phyloP scores from a whole-genome alignment of 2,797 vertebrate genomes.

The Pantherophis vulpinus region DNA sequence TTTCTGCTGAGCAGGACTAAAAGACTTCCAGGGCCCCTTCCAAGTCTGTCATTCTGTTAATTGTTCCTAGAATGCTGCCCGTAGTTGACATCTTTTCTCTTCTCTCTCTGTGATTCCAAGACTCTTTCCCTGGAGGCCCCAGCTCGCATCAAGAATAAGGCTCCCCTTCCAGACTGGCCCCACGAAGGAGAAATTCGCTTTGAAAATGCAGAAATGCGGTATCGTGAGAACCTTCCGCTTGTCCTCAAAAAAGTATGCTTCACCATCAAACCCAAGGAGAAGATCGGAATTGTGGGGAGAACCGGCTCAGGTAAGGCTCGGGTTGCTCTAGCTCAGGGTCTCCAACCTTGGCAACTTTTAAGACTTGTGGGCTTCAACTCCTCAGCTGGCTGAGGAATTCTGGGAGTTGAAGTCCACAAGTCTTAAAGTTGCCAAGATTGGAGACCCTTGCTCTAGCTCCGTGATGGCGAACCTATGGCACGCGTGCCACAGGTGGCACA shows the following conservation, averaged over 20 bases:
- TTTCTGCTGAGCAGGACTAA: not conserved
- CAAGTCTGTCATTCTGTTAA: not conserved
- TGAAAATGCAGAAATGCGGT: conserved; percentile 86
- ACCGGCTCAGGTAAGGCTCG: conserved; percentile 83
- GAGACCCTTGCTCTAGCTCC: too few relatives aligned
- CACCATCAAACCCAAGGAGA: conserved; percentile 88
- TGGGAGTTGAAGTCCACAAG: too few relatives aligned
- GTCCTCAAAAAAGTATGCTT: conserved; percentile 90
- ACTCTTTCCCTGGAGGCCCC: conserved; percentile 88
- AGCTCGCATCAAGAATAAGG: conserved; percentile 84
- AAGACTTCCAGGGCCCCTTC: not conserved
- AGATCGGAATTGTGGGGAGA: conserved; percentile 89
- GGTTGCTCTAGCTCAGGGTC: too few relatives aligned
- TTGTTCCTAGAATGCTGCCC: not conserved
- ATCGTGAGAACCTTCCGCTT: conserved; percentile 87
- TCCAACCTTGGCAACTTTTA: too few relatives aligned
- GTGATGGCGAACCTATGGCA: too few relatives aligned
- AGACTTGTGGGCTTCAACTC: too few relatives aligned
- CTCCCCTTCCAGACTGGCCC: conserved; percentile 82
- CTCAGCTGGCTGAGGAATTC: too few relatives aligned
- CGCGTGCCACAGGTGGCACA: too few relatives aligned
- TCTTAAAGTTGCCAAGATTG: too few relatives aligned
- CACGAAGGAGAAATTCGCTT: conserved; percentile 87
- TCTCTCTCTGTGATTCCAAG: conserved; percentile 52
- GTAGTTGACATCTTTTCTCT: not conserved